Conservation (phyloP, 1,140 invertebrate genomes). For the Eriocheir sinensis region DNA sequence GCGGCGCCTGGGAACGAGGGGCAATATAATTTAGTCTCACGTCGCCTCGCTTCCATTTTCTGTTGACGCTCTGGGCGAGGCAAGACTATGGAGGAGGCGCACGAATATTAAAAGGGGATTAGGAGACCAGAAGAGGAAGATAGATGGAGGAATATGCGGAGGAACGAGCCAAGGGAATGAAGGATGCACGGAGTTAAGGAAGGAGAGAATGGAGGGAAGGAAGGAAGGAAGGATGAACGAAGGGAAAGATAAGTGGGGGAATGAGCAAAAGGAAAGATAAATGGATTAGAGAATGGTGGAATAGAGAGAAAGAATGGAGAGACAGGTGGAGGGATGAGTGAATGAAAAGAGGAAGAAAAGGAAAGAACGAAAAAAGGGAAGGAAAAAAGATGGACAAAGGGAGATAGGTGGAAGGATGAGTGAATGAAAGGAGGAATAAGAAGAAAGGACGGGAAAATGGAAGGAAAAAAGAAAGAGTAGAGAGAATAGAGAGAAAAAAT, state of each 20-base stretch:
- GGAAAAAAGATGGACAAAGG: too few species aligned
- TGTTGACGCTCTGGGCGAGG: neutral
- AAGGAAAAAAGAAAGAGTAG: too few species aligned
- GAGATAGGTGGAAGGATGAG: too few species aligned
- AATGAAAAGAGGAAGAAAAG: too few species aligned
- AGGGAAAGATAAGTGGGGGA: neutral
- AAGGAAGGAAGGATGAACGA: neutral
- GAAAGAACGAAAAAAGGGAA: too few species aligned
- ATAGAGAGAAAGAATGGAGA: neutral
- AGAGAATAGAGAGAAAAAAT: too few species aligned
- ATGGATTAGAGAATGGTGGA: neutral
- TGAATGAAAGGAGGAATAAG: too few species aligned
- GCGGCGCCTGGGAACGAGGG: neutral
- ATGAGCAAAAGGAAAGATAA: neutral
- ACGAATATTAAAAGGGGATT: neutral
- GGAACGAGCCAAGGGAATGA: too few species aligned
- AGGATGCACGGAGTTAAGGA: too few species aligned
- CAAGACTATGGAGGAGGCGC: neutral
- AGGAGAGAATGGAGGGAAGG: neutral
- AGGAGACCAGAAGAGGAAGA: neutral
- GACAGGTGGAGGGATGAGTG: too few species aligned
- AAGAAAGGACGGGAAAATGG: too few species aligned
- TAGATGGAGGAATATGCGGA: neutral
- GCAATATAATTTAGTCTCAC: neutral
- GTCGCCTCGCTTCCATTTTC: conserved; percentile 20